A percentile compares a stretch with the other conserved stretches of the same genome.
Conservation (phyloP, 2,113 vertebrate genomes). For the Polypterus senegalus region DNA sequence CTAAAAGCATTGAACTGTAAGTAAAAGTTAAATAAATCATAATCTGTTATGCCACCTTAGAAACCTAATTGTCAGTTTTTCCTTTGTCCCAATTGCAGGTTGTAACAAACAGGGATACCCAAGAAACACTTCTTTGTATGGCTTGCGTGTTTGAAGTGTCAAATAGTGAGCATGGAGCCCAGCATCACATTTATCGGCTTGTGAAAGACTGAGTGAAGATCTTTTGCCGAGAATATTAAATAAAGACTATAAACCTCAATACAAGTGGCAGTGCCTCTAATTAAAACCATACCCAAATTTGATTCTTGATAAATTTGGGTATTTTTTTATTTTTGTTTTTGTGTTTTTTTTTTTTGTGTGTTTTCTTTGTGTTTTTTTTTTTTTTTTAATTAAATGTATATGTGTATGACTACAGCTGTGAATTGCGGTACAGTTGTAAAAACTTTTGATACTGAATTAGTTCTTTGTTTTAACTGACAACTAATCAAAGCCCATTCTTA, state of each 20-base stretch:
- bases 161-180: slow-evolving; percentile 96
- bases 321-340: slow-evolving; percentile 49
- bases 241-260: slow-evolving; percentile 83
- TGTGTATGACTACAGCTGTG: slow-evolving; percentile 87
- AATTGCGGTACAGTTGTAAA: slow-evolving; percentile 91
- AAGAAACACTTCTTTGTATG: slow-evolving; percentile 98
- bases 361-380: slow-evolving; percentile 33
- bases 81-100: slow-evolving; percentile 50
- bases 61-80: too few relatives aligned
- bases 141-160: slow-evolving; percentile 98
- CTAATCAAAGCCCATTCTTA: slow-evolving; percentile 29
- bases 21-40: too few relatives aligned
- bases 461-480: slow-evolving; percentile 48
- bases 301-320: slow-evolving; percentile 69
- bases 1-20: too few relatives aligned
- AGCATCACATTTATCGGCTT: slow-evolving; percentile 98
- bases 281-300: slow-evolving; percentile 60
- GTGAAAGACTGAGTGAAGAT: slow-evolving; percentile 85
- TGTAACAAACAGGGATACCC: slow-evolving; percentile 95
- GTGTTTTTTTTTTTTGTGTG: slow-evolving; percentile 38
- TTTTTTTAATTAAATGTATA: slow-evolving; percentile 68
- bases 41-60: too few relatives aligned
- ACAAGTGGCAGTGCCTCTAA: slow-evolving; percentile 83
- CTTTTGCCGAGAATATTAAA: slow-evolving; percentile 18
- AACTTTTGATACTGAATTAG: slow-evolving; percentile 59